Evolutionary conservation across 1,140 invertebrate species (phyloP).

Genomic region (Drosophila virilis): DNA sequence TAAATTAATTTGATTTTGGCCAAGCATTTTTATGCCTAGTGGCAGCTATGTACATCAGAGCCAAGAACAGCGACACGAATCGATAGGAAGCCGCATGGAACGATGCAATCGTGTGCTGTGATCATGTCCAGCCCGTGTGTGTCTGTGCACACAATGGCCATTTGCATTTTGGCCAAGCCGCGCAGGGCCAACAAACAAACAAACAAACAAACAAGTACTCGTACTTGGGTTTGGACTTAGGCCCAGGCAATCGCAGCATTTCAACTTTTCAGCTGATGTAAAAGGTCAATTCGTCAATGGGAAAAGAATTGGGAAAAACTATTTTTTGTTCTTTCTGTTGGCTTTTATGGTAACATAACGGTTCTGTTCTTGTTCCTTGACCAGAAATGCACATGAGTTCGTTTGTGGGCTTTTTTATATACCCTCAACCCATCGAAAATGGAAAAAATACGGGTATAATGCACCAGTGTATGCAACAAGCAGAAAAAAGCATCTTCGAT

Average conservation of each 20-base stretch:
- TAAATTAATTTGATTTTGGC: background rate
- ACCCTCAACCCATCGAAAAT: too few species aligned
- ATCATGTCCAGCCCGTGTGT: constrained; percentile 22
- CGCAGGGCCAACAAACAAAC: constrained; percentile 11
- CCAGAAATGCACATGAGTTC: constrained; percentile 38
- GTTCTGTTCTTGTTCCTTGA: constrained; percentile 39
- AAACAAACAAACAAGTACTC: constrained; percentile 22
- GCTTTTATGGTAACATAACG: constrained; percentile 65
- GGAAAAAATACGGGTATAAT: background rate
- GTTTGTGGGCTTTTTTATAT: constrained; percentile 10
- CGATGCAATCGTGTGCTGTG: constrained; percentile 20
- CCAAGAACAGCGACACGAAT: constrained; percentile 11
- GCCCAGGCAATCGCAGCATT: constrained; percentile 7
- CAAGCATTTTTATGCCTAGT: background rate
- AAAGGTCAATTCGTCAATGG: constrained; percentile 76
- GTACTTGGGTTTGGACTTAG: constrained; percentile 5
- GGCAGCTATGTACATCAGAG: background rate
- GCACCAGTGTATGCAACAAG: too few species aligned
- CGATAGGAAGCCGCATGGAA: constrained; percentile 12
- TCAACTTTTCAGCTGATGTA: constrained; percentile 41
- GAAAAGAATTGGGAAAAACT: constrained; percentile 35
- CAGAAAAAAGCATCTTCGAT: too few species aligned
- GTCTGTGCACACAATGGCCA: constrained; percentile 15
- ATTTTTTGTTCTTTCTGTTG: constrained; percentile 2
- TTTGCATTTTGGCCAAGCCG: constrained; percentile 22